These are phyloP conservation scores for Yponomeuta malinellus DNA, from an alignment of 2,888 invertebrate species.

Conservation along the genomic window DNA sequence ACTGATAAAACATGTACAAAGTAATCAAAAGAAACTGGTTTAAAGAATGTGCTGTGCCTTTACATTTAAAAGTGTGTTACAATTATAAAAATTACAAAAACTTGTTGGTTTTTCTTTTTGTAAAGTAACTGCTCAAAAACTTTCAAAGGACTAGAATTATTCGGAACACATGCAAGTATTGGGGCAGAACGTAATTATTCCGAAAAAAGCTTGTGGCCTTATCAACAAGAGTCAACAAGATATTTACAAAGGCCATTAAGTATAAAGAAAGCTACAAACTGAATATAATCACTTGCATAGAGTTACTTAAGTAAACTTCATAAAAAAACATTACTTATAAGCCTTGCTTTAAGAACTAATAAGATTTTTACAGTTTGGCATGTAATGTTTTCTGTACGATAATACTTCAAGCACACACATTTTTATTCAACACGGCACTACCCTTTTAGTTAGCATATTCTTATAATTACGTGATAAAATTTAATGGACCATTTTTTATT, in stretches of 20 bases:
- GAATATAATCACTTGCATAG: background rate
- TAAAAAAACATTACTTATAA: constrained; percentile 10
- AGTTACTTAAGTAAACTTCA: constrained; percentile 8
- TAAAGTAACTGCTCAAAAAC: constrained; percentile 31
- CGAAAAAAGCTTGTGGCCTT: constrained; percentile 44
- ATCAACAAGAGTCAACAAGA: constrained; percentile 31
- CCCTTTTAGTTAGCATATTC: constrained; percentile 29
- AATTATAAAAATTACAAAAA: background rate
- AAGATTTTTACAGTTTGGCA: constrained; percentile 16
- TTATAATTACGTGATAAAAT: constrained; percentile 59
- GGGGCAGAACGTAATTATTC: constrained; percentile 24
- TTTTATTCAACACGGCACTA: constrained; percentile 46
- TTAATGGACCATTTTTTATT: constrained; percentile 68
- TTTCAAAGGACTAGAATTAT: constrained; percentile 60
- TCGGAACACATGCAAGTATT: constrained; percentile 40
- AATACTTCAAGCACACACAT: constrained; percentile 40
- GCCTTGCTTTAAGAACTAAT: constrained; percentile 14
- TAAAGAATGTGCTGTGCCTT: background rate
- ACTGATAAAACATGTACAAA: constrained; percentile 10
- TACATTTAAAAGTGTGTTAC: background rate
- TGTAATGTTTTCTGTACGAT: constrained; percentile 40
- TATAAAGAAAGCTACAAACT: constrained; percentile 29
- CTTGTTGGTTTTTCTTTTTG: background rate
- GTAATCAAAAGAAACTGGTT: background rate
- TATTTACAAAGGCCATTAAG: constrained; percentile 66